A percentile compares a stretch with the other conserved stretches of the same genome.
Conservation (phyloP, 2,113 vertebrate species). For the Progne subis region DNA sequence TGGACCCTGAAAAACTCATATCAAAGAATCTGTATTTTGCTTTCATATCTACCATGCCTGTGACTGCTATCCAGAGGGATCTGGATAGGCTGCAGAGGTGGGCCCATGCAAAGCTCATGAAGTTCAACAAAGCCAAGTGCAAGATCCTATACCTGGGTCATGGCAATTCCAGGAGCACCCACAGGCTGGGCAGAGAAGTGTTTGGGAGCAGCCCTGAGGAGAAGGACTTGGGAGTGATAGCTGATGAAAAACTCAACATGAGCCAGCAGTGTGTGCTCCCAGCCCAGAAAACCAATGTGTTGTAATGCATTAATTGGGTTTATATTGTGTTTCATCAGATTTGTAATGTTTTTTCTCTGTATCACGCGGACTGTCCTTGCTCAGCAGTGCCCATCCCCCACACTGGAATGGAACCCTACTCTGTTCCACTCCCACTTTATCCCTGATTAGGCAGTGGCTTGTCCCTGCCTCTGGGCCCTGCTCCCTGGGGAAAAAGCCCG, state of each 20-base stretch:
- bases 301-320: too few relatives aligned
- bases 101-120: background rate
- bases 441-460: too few relatives aligned
- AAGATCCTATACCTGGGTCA: rapidly evolving
- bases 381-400: too few relatives aligned
- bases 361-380: too few relatives aligned
- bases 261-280: rapidly evolving
- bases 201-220: background rate
- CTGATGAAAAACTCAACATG: background rate
- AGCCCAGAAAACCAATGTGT: background rate
- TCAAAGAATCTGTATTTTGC: background rate
- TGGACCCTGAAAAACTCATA: background rate
- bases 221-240: background rate
- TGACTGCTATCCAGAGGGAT: background rate
- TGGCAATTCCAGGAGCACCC: background rate
- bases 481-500: too few relatives aligned
- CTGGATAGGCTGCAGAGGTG: background rate
- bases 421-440: too few relatives aligned
- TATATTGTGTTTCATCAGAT: too few relatives aligned
- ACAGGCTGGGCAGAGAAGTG: background rate
- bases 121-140: background rate
- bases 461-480: too few relatives aligned
- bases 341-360: too few relatives aligned
- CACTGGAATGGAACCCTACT: too few relatives aligned
- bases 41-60: background rate